Conservation (phyloP, 2,888 invertebrate genomes). For the Dasypolia templi region DNA sequence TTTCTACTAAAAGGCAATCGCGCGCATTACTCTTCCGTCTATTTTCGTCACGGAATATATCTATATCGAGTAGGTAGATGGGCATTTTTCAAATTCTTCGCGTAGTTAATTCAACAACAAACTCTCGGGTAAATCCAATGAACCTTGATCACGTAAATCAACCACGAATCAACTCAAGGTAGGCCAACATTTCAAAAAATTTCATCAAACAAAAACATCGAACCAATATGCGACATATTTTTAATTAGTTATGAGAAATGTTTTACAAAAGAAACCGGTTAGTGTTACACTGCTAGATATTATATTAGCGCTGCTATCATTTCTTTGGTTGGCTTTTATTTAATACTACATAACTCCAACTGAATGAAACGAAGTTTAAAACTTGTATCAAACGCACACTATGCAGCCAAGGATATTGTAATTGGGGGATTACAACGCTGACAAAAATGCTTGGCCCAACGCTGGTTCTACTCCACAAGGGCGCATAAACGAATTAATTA, state of each 20-base stretch:
- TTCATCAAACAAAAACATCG: conserved; percentile 12
- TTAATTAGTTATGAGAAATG: conserved; percentile 14
- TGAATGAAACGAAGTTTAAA: too few species aligned
- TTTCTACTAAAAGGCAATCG: background rate
- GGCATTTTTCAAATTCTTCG: conserved; percentile 32
- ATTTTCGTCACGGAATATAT: background rate
- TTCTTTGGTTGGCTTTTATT: conserved; percentile 19
- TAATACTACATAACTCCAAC: conserved; percentile 15
- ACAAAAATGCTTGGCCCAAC: too few species aligned
- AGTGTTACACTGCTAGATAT: conserved; percentile 1
- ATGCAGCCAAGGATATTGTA: too few species aligned
- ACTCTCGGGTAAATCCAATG: conserved; percentile 30
- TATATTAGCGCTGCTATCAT: conserved; percentile 35
- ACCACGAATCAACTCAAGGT: conserved; percentile 8
- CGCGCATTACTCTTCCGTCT: background rate
- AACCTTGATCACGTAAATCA: conserved; percentile 34
- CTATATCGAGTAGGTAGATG: background rate
- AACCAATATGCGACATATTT: conserved; percentile 39
- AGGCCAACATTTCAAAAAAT: conserved; percentile 28
- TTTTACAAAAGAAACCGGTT: conserved; percentile 51
- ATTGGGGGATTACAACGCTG: too few species aligned
- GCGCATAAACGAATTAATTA: too few species aligned
- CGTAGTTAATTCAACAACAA: conserved; percentile 25
- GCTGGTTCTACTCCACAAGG: too few species aligned
- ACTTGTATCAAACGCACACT: too few species aligned